Percentiles rank a stretch among this genome's conserved stretches.
These are phyloP conservation scores for Buphagus erythrorhynchus DNA, from an alignment of 2,797 vertebrate genomes.

Conservation along the genomic window DNA sequence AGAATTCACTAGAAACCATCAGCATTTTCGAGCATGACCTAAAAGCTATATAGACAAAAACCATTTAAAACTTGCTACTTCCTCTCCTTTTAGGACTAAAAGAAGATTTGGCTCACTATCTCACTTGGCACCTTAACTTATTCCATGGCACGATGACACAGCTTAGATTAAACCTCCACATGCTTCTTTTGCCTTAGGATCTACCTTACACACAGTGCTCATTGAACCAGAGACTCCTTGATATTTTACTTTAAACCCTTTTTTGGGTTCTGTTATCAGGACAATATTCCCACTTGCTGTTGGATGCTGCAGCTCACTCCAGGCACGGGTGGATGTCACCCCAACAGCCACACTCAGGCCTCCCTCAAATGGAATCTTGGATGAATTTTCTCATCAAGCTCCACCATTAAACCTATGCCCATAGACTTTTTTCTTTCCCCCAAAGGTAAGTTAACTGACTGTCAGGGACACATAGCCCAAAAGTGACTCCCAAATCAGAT, in stretches of 20 bases:
- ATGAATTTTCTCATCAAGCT: neutral
- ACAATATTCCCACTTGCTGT: no score
- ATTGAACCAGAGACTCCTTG: neutral
- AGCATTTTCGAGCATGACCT: neutral
- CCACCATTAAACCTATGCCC: neutral
- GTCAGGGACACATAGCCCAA: neutral
- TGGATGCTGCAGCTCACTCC: neutral
- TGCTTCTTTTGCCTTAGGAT: neutral
- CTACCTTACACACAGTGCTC: neutral
- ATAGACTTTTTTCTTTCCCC: neutral
- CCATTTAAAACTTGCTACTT: neutral
- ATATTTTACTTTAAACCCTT: neutral
- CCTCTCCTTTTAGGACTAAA: neutral
- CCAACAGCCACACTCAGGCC: neutral
- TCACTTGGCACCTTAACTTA: neutral
- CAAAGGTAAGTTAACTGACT: neutral
- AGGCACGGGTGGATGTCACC: fast-evolving
- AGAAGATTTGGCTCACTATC: neutral
- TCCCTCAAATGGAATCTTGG: neutral
- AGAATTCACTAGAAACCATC: neutral
- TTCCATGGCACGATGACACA: neutral
- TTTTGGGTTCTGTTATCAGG: neutral
- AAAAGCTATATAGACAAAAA: neutral
- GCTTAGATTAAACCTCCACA: neutral
- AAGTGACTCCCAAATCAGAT: neutral